phyloP scores from a whole-genome alignment of 2,888 invertebrate genomes.

The Caenorhabditis drosophilae region DNA sequence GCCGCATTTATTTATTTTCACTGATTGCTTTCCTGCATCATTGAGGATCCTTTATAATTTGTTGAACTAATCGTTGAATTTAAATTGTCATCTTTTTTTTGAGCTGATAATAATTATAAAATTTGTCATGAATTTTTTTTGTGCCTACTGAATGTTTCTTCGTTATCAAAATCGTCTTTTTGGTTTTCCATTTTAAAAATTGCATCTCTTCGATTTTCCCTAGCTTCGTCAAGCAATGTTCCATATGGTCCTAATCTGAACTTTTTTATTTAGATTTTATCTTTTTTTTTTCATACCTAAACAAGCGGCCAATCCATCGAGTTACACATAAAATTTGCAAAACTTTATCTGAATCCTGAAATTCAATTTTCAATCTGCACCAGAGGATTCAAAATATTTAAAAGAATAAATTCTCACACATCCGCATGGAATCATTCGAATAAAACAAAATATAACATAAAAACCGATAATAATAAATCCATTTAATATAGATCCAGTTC shows the following conservation, averaged over 20 bases:
- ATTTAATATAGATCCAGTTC: slow-evolving; percentile 19
- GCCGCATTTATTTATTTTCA: too few species aligned
- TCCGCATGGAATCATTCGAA: slow-evolving; percentile 19
- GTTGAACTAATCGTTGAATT: too few species aligned
- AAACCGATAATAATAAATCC: slow-evolving; percentile 7
- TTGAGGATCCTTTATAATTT: too few species aligned
- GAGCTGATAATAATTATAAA: neutral
- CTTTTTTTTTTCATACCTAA: slow-evolving; percentile 11
- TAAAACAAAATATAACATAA: slow-evolving; percentile 13
- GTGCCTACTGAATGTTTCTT: neutral
- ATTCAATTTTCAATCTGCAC: slow-evolving; percentile 3
- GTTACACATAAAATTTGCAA: slow-evolving; percentile 13
- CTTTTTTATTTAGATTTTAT: too few species aligned
- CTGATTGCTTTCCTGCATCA: too few species aligned
- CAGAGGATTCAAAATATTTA: neutral
- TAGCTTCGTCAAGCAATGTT: slow-evolving; percentile 18
- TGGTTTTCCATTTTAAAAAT: slow-evolving; percentile 25
- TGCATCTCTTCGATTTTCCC: slow-evolving; percentile 15
- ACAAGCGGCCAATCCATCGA: slow-evolving; percentile 23
- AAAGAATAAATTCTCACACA: slow-evolving; percentile 6
- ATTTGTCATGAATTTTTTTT: neutral
- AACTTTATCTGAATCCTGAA: slow-evolving; percentile 11
- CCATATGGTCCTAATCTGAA: slow-evolving; percentile 33
- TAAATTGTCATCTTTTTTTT: too few species aligned
- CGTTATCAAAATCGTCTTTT: slow-evolving; percentile 26